These are phyloP conservation scores for Campoplex capitator DNA, from an alignment of 2,888 invertebrate genomes.

Conservation along the genomic window DNA sequence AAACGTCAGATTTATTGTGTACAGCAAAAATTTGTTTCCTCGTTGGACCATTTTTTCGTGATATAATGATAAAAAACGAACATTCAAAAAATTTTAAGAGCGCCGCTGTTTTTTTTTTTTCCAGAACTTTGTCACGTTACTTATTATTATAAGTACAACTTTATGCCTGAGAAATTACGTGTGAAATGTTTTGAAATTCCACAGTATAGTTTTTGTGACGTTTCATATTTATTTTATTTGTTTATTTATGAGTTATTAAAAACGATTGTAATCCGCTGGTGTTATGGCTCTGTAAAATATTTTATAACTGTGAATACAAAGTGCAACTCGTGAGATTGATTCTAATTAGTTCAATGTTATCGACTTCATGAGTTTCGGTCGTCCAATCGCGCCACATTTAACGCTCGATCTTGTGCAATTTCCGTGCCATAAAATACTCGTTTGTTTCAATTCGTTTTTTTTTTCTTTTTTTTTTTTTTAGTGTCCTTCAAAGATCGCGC, in stretches of 20 bases:
- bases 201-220: neutral
- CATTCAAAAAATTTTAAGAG: too few species aligned
- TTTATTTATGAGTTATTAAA: neutral
- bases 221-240: neutral
- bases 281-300: neutral
- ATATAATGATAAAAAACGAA: neutral
- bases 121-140: too few species aligned
- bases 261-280: neutral
- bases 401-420: slow-evolving; percentile 38
- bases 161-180: neutral
- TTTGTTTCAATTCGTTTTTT: slow-evolving; percentile 12
- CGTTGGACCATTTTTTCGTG: neutral
- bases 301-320: neutral
- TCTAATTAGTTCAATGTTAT: slow-evolving; percentile 9
- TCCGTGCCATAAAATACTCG: slow-evolving; percentile 39
- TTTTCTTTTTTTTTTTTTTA: slow-evolving; percentile 9
- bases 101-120: too few species aligned
- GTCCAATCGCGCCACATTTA: slow-evolving; percentile 1
- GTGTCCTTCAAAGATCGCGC: neutral
- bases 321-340: neutral
- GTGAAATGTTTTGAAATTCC: neutral
- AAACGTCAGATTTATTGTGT: too few species aligned
- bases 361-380: slow-evolving; percentile 1
- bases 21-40: neutral
- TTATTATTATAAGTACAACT: too few species aligned